Conservation (phyloP, 2,797 vertebrate genomes). For the Prionace glauca region DNA sequence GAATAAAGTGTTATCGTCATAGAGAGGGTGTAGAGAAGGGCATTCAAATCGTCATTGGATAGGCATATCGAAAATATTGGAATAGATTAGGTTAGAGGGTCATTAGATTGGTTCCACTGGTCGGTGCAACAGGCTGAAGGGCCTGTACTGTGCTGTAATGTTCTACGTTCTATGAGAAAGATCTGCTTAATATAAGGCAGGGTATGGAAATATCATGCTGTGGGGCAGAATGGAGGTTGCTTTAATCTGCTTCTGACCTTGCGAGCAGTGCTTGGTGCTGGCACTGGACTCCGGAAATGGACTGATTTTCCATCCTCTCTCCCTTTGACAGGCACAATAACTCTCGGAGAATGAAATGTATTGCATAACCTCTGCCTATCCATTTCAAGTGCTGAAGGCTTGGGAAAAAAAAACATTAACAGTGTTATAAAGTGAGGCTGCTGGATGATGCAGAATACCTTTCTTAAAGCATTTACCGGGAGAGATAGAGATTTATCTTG, state of each 20-base stretch:
- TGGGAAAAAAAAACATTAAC: not conserved
- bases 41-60: too few relatives aligned
- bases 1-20: too few relatives aligned
- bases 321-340: not conserved
- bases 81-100: too few relatives aligned
- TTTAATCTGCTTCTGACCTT: not conserved
- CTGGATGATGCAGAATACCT: not conserved
- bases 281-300: not conserved
- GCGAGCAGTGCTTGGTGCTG: not conserved
- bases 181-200: too few relatives aligned
- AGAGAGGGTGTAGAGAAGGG: too few relatives aligned
- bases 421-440: not conserved
- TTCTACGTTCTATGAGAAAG: too few relatives aligned
- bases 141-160: too few relatives aligned
- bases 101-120: too few relatives aligned
- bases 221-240: not conserved
- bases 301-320: not conserved
- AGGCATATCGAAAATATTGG: too few relatives aligned
- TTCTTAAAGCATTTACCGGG: not conserved
- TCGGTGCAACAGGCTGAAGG: too few relatives aligned
- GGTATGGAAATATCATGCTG: not conserved
- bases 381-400: not conserved
- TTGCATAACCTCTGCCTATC: constrained; percentile 6
- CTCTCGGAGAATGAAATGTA: not conserved
- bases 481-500: constrained; percentile 4